These are phyloP conservation scores for Alexandromys fortis DNA, from an alignment of 2,113 vertebrate genomes.

Conservation along the genomic window DNA sequence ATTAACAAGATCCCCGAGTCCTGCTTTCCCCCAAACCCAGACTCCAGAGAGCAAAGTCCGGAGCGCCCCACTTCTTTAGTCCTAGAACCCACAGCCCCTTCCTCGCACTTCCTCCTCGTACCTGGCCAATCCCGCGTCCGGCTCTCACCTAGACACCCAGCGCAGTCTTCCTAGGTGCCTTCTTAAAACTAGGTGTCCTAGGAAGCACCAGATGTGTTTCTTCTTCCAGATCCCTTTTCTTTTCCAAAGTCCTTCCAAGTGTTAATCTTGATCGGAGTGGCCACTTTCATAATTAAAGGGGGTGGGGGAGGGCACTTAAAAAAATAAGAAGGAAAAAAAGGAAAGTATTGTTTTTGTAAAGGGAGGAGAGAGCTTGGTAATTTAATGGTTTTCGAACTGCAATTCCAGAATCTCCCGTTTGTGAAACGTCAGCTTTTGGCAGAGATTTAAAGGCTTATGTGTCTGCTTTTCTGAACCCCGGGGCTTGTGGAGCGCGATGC, in stretches of 20 bases:
- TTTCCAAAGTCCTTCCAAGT: conserved; percentile 74
- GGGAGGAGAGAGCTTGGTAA: neutral
- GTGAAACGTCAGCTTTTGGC: neutral
- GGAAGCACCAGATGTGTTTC: neutral
- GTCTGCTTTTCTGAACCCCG: conserved; percentile 7
- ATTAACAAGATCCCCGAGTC: neutral
- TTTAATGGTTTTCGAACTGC: neutral
- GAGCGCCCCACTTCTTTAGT: neutral
- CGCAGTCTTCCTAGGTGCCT: neutral
- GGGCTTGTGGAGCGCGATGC: neutral
- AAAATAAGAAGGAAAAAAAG: neutral
- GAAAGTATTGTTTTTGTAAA: neutral
- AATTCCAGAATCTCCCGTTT: neutral
- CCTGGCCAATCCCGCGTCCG: neutral
- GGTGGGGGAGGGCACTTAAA: no score
- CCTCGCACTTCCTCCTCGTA: neutral
- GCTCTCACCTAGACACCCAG: conserved; percentile 58
- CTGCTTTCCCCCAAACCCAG: fast-evolving
- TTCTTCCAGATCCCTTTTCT: conserved; percentile 57
- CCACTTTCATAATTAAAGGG: conserved; percentile 72
- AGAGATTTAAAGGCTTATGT: neutral
- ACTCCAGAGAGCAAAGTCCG: neutral
- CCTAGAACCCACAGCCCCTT: neutral
- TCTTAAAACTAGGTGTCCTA: conserved; percentile 25
- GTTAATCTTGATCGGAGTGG: conserved; percentile 39